Evolutionary conservation across 1,140 invertebrate genomes (phyloP).

Genomic region (Meloidogyne floridensis): DNA sequence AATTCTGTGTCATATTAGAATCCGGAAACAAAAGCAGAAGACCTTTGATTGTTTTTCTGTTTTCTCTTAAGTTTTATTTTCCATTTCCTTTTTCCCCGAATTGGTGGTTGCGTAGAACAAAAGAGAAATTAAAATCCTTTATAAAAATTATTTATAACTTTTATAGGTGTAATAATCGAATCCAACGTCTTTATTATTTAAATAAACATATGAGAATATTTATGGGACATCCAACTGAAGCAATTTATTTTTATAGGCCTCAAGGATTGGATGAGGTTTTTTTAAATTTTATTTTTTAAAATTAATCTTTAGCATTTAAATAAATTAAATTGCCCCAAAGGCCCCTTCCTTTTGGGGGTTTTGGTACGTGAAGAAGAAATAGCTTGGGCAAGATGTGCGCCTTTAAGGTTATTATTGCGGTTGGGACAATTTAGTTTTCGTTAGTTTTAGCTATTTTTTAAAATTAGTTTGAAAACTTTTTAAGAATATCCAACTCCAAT

Average conservation of each 20-base stretch:
- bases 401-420: slow-evolving; percentile 24
- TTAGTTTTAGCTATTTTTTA: slow-evolving; percentile 11
- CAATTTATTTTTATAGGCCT: slow-evolving; percentile 41
- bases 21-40: too few species aligned
- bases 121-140: too few species aligned
- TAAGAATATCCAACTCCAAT: slow-evolving; percentile 41
- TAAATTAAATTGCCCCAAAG: slow-evolving; percentile 11
- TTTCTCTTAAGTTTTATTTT: too few species aligned
- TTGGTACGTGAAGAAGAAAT: slow-evolving; percentile 34
- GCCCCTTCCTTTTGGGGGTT: slow-evolving; percentile 33
- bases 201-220: background rate
- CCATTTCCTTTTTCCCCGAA: too few species aligned
- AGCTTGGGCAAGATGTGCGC: slow-evolving; percentile 42
- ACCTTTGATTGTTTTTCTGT: too few species aligned
- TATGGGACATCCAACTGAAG: slow-evolving; percentile 27
- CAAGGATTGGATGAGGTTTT: background rate
- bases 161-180: slow-evolving; percentile 33
- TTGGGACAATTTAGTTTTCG: slow-evolving; percentile 28
- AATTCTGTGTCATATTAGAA: too few species aligned
- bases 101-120: too few species aligned
- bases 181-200: slow-evolving; percentile 22
- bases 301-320: slow-evolving; percentile 29
- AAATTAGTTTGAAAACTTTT: background rate
- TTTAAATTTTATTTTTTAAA: slow-evolving; percentile 12
- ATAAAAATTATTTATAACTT: background rate